phyloP scores from a whole-genome alignment of 2,113 vertebrate species.

The Paralichthys olivaceus region DNA sequence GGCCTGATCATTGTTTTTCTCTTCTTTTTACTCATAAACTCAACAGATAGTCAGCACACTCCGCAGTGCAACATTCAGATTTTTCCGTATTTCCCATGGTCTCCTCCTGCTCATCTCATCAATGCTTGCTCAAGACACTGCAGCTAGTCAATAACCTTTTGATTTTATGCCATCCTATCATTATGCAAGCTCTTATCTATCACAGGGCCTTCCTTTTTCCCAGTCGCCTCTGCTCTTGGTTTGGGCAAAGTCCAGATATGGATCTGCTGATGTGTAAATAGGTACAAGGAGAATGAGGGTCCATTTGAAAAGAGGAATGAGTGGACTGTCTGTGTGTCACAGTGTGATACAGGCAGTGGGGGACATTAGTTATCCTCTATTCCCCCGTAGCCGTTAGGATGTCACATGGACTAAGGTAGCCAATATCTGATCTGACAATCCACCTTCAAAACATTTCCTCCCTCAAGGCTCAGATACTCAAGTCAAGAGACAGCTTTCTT shows the following conservation, averaged over 20 bases:
- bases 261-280: slow-evolving; percentile 74
- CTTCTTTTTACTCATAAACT: slow-evolving; percentile 27
- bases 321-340: slow-evolving; percentile 54
- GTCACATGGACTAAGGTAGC: slow-evolving; percentile 69
- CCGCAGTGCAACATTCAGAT: slow-evolving; percentile 55
- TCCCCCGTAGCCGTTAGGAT: slow-evolving; percentile 59
- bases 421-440: slow-evolving; percentile 76
- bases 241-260: slow-evolving; percentile 71
- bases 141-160: slow-evolving; percentile 66
- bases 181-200: slow-evolving; percentile 60
- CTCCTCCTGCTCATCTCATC: slow-evolving; percentile 53
- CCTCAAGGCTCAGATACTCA: slow-evolving; percentile 60
- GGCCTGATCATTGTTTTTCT: slow-evolving; percentile 31
- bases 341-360: slow-evolving; percentile 50
- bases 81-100: slow-evolving; percentile 65
- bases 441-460: slow-evolving; percentile 73
- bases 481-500: slow-evolving; percentile 48
- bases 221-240: slow-evolving; percentile 51
- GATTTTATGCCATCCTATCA: slow-evolving; percentile 66
- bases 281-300: slow-evolving; percentile 49
- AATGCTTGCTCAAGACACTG: slow-evolving; percentile 50
- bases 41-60: slow-evolving; percentile 36
- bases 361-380: slow-evolving; percentile 68
- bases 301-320: slow-evolving; percentile 60
- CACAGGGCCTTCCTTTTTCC: slow-evolving; percentile 37